Conservation (phyloP, 1,140 invertebrate species). For the Cherax quadricarinatus region DNA sequence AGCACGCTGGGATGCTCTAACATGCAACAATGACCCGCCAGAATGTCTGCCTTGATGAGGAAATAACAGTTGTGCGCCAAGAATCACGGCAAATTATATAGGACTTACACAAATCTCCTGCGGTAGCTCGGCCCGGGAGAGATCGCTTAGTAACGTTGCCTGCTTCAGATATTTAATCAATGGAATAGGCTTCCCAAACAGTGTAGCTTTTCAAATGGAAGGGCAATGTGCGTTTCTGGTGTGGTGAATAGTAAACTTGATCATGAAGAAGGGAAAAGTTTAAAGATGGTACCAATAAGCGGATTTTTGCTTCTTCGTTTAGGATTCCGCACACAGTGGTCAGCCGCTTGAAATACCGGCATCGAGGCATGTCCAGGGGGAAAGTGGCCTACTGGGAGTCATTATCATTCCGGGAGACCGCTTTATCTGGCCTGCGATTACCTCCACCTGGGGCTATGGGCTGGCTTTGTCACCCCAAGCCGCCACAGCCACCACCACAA, state of each 20-base stretch:
- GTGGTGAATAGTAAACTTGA: neutral
- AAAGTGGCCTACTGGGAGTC: constrained; percentile 9
- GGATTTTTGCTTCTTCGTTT: neutral
- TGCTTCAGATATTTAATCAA: neutral
- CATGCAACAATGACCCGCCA: neutral
- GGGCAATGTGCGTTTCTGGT: neutral
- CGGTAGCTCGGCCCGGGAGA: neutral
- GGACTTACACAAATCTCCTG: neutral
- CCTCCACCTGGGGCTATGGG: neutral
- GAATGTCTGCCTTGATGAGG: neutral
- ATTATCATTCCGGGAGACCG: constrained; percentile 2
- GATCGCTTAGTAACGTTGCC: neutral
- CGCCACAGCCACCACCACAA: too few relatives aligned
- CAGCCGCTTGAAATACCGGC: neutral
- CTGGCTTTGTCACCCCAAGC: neutral
- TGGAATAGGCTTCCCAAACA: neutral
- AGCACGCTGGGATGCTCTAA: neutral
- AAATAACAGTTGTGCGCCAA: neutral
- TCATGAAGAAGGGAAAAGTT: neutral
- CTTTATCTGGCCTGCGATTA: neutral
- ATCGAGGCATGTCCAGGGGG: neutral
- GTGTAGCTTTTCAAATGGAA: neutral
- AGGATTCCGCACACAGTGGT: neutral
- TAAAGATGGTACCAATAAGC: neutral
- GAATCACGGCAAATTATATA: neutral